Base-by-base conservation (phyloP, 2,888 invertebrate genomes). In the Phengaris alcon region DNA sequence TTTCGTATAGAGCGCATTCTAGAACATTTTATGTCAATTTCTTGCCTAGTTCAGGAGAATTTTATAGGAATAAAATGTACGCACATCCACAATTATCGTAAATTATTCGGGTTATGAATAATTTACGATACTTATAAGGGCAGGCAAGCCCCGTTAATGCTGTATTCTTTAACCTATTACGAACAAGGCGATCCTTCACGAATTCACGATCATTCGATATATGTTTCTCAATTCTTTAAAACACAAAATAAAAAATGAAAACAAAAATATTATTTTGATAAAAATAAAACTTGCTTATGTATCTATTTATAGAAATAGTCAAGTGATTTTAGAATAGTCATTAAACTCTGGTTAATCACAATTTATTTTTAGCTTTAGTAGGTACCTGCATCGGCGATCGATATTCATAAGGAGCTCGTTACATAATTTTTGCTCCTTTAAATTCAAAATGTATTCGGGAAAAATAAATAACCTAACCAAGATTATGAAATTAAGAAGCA, bases 321-420 rank as follows among this genome's bases (percentile, higher is more conserved):
- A 59, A 22, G 5, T 22, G 22, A 59, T 22, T 7, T 59, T 22
- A 22, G 57, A 59, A 57, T 15, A 15, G 57, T 15, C 57, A 13
- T 15, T 57, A 57, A 15, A 15, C 59, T 59, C 59, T 59, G 59
- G 4, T 22, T 22, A 59, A 22, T 59, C 15, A 15, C 59, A 22
- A 15, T 22, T 59, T 22, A 59, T 59, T 59, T 59, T 59, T 59
- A 59, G 59, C 59, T 59, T 59, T 5, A 22, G 59, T 59, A 59
- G 22, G 22, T 35, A 35, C 3, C 35, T 35, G 4, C 59, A 22
- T 10, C 15, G 10, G 10, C 10, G 22, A 59, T 22, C 59, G 5
- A 59, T 59, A 22, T 15, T 22, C 15, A 22, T 59, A 59, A 22
- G 59, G 5, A 59, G 22, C 4, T 3, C 59, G 8, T 22, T 59